Conservation (phyloP, 2,888 invertebrate species). For the Cryptus armator region DNA sequence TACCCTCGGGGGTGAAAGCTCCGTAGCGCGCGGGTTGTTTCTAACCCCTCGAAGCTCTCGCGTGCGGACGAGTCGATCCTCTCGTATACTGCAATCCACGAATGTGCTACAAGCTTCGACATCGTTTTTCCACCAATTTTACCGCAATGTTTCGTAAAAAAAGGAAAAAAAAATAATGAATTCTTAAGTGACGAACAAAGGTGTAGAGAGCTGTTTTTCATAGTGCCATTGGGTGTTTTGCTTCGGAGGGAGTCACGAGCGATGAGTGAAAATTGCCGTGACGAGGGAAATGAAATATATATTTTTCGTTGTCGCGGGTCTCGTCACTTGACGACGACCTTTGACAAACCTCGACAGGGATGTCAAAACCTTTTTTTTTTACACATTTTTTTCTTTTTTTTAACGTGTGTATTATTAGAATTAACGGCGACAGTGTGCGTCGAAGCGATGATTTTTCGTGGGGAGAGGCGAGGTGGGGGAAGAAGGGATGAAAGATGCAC, state of each 20-base stretch:
- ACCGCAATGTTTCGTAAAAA: too few species aligned
- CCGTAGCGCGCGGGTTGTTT: slow-evolving; percentile 6
- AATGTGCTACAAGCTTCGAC: neutral
- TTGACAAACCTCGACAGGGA: neutral
- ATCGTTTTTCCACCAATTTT: neutral
- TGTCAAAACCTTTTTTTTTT: neutral
- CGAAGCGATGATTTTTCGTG: slow-evolving; percentile 10
- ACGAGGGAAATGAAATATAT: slow-evolving; percentile 13
- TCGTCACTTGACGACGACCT: neutral
- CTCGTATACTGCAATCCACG: slow-evolving; percentile 6
- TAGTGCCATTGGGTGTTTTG: slow-evolving; percentile 21
- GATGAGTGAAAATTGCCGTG: slow-evolving; percentile 36
- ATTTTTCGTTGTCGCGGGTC: neutral
- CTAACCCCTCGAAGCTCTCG: slow-evolving; percentile 28
- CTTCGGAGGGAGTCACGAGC: neutral
- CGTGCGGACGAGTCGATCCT: slow-evolving; percentile 65
- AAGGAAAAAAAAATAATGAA: neutral
- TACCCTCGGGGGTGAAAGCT: neutral
- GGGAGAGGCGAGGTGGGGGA: neutral
- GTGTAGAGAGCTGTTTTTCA: neutral
- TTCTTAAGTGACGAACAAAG: neutral
- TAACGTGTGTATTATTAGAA: neutral
- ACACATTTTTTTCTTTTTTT: neutral
- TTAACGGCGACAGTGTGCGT: neutral
- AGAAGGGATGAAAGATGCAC: slow-evolving; percentile 43